Base-by-base conservation (phyloP, 2,797 vertebrate genomes). In the Cossypha dichroa region DNA sequence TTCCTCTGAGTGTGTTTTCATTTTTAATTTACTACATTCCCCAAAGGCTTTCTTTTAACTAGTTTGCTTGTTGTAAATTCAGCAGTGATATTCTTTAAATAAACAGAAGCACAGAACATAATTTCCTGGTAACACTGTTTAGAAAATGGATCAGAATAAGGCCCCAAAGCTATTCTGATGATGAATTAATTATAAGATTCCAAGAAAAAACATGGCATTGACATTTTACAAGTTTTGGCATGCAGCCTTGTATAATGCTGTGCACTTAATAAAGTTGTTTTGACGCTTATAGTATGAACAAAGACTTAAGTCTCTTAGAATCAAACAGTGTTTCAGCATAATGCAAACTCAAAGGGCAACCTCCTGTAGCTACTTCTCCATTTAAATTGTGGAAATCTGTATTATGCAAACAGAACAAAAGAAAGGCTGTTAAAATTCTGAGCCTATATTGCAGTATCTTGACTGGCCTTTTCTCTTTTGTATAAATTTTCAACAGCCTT, bases 141-240 rank as follows among this genome's bases (percentile, higher is more conserved):
- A 83, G 85, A 96, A 95, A 97, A 92, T 95, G 84, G 75, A 94
- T 93, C 77, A 85, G 89, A 96, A 96, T 94, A 91, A 86, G 80
- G 45, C 68, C 89, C 70, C 78, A 78, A 92, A 97, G 93, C 85
- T 93, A 96, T 96, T 95, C 77, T 88, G 54, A 91, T 91, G 81
- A 96, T 96, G 93, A 96, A 96, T 96, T 97, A 96, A 97, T 97
- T 93, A 96, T 85, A 96, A 60, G 91, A 88, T 78, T 92, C 41
- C 75, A 70, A 67, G 86, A 9, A 82, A 95, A 93, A 93, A 88
- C 45, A 36, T 45, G 80, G 46, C 90, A 90, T 77, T 95, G 90
- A 90, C 83, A 94, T 91, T 93, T 96, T 93, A 85, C 77, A 95
- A 93, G 66, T 86, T 97, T 60, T 90, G 69, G 59, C 94, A 85